phyloP scores from a whole-genome alignment of 1,140 invertebrate species.

The Drosophila sproati region DNA sequence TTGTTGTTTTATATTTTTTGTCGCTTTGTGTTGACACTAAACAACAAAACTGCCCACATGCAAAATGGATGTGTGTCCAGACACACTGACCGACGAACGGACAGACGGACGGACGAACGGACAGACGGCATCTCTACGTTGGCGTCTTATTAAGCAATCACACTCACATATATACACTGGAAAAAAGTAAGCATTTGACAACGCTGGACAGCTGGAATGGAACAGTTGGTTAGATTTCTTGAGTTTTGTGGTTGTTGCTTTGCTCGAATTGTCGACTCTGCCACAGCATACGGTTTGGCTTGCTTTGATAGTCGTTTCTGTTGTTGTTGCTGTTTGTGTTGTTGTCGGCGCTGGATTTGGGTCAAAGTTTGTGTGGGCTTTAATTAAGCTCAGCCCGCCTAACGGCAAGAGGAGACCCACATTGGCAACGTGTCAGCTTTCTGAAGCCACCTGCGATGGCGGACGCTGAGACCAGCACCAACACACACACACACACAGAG shows the following conservation, averaged over 20 bases:
- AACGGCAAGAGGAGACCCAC: slow-evolving; percentile 59
- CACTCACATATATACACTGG: slow-evolving; percentile 23
- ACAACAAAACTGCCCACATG: slow-evolving; percentile 67
- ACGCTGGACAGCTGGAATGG: slow-evolving; percentile 40
- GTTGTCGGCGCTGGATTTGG: slow-evolving; percentile 62
- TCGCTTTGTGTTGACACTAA: slow-evolving; percentile 43
- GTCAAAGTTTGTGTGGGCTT: slow-evolving; percentile 76
- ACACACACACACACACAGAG: slow-evolving; percentile 2
- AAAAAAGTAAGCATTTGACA: slow-evolving; percentile 49
- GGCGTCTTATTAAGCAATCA: slow-evolving; percentile 74
- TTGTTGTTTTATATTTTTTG: slow-evolving; percentile 14
- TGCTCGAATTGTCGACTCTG: slow-evolving; percentile 21
- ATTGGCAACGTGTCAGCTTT: slow-evolving; percentile 7
- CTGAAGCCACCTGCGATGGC: slow-evolving; percentile 38
- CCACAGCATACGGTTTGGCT: slow-evolving; percentile 48
- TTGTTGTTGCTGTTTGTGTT: slow-evolving; percentile 12
- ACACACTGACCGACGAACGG: not conserved
- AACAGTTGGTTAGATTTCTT: slow-evolving; percentile 27
- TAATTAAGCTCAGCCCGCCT: slow-evolving; percentile 63
- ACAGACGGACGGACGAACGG: slow-evolving; percentile 27
- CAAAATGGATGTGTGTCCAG: slow-evolving; percentile 54
- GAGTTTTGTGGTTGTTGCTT: slow-evolving; percentile 12
- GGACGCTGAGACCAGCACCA: slow-evolving; percentile 39
- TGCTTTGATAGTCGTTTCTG: slow-evolving; percentile 34
- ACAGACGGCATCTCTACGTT: slow-evolving; percentile 50